Percentiles rank a stretch among this genome's conserved stretches.
Evolutionary conservation across 1,140 invertebrate genomes (phyloP).

Genomic region (Melipona quadrifasciata): DNA sequence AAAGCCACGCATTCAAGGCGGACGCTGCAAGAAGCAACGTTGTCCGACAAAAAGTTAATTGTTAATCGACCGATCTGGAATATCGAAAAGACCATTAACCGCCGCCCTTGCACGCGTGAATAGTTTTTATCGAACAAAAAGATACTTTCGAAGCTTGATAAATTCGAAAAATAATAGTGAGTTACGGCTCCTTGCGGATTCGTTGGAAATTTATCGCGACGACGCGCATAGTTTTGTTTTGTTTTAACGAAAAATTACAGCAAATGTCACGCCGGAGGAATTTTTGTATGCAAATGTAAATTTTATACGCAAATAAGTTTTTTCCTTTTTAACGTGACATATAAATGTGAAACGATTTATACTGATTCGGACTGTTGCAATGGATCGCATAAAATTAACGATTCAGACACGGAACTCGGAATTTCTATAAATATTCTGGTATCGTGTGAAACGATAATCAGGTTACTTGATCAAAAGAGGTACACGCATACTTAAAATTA

Average conservation of each 20-base stretch:
- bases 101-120: not conserved
- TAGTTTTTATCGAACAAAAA: not conserved
- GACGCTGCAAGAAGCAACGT: not conserved
- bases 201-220: not conserved
- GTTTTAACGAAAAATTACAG: not conserved
- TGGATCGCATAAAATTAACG: not conserved
- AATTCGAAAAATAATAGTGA: not conserved
- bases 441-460: too few relatives aligned
- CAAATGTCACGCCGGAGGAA: not conserved
- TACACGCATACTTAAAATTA: too few relatives aligned
- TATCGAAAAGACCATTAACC: not conserved
- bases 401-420: not conserved
- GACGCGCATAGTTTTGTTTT: not conserved
- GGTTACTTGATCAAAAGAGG: too few relatives aligned
- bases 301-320: too few relatives aligned
- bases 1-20: not conserved
- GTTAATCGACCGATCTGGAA: slow-evolving; percentile 1
- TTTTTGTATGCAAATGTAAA: not conserved
- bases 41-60: not conserved
- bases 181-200: not conserved
- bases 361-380: not conserved
- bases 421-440: not conserved
- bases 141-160: not conserved
- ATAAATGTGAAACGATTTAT: too few relatives aligned
- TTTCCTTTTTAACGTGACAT: too few relatives aligned